These are phyloP conservation scores for Platyrinchus mystaceus DNA, from an alignment of 2,797 vertebrate species.

Conservation along the genomic window DNA sequence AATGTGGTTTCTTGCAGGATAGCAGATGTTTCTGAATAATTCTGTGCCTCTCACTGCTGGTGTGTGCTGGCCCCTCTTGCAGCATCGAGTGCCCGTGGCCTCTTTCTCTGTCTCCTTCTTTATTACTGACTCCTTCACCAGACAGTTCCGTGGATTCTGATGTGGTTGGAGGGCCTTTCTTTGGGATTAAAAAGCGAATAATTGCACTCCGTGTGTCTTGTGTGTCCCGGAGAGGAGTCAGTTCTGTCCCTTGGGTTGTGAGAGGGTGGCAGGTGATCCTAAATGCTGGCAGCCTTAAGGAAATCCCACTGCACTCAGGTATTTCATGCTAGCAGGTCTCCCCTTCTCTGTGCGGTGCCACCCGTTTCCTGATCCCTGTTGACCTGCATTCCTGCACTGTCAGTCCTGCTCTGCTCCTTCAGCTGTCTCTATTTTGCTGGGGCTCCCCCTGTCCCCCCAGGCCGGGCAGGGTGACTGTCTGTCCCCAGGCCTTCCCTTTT, in stretches of 20 bases:
- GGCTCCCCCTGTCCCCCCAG: neutral
- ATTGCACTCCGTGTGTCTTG: neutral
- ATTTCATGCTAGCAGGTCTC: neutral
- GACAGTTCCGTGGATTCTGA: neutral
- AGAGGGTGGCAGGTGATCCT: neutral
- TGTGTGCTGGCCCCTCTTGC: neutral
- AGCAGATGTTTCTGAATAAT: neutral
- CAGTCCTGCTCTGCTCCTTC: neutral
- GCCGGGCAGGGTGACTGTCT: neutral
- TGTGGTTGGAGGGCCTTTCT: neutral
- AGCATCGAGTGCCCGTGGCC: accelerated
- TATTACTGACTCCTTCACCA: neutral
- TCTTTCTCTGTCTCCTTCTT: neutral
- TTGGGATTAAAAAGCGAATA: accelerated
- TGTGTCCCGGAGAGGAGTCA: neutral
- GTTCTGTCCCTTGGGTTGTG: accelerated
- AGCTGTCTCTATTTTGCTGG: neutral
- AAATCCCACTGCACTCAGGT: accelerated
- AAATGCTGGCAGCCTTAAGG: neutral
- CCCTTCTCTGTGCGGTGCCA: neutral
- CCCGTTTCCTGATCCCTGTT: neutral
- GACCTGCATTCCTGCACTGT: neutral
- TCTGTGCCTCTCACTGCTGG: neutral
- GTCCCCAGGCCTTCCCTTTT: neutral
- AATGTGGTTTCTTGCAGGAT: neutral